Base-by-base conservation (phyloP, 2,797 vertebrate genomes). In the Macroramphosus scolopax region DNA sequence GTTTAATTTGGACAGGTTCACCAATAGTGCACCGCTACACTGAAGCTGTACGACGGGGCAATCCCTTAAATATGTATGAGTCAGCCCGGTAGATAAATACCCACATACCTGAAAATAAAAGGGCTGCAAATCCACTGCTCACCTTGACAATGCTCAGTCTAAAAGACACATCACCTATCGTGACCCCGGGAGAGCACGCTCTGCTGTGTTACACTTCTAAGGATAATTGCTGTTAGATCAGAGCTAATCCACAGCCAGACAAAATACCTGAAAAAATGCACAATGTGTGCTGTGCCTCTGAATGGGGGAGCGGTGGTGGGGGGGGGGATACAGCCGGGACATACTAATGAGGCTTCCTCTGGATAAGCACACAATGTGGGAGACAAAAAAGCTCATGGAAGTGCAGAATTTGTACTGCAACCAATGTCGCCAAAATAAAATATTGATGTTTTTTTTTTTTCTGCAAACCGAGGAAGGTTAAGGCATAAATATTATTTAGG, bases 201-300 rank as follows among this genome's bases (percentile, higher is more conserved):
- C 58, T 53, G 53, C 74, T 57, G 53, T 74, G 69, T 76, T 79
- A 75, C 63, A 74, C 67, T 75, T 58, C 55, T 57, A 45, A 63
- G 78, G 77, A 69, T 86, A 88, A 88, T 85, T 86, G 85, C 72
- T 71, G 57, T 65, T 72, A 76, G 79, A 87, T 89, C 77, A 78
- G 61, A 84, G 81, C 68, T 77, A 82, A 85, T 85, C 73, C 78
- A 69, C 54, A 66, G 58, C 60, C 69, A 72, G 76, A 84, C 70
- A 79, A 83, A 87, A 80, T 70, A 83, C 72, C 70, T 68, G 65
- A 45, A 59, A 77, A 56, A 69, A 74, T 30, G 57, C 60, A 46
- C 18, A 66, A 47, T 15, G 70, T 68, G 69, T 65, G 62, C 64
- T 28, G 51, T 51, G 60, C 57, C 45, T 67, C 41, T 51, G 65